A percentile compares a stretch with the other conserved stretches of the same genome.
Conservation (phyloP, 2,797 vertebrate species). For the Hoplostethus mediterraneus region DNA sequence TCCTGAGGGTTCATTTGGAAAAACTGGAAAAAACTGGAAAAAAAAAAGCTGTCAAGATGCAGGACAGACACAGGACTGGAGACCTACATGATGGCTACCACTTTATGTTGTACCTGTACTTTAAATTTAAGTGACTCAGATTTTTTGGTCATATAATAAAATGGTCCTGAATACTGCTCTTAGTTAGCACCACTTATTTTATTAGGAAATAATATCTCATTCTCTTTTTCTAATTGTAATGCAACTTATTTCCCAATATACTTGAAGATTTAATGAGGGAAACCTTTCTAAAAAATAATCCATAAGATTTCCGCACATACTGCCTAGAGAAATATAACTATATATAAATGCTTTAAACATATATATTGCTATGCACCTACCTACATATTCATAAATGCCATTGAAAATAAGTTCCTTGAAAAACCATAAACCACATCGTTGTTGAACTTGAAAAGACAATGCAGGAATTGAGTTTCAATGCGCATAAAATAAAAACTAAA, state of each 20-base stretch:
- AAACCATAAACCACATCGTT: constrained; percentile 16
- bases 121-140: neutral
- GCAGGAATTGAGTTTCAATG: neutral
- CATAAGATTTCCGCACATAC: constrained; percentile 26
- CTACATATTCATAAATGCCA: constrained; percentile 4
- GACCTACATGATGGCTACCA: neutral
- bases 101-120: neutral
- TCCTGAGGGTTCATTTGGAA: neutral
- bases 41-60: neutral
- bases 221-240: constrained; percentile 24
- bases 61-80: neutral
- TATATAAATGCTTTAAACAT: constrained; percentile 1
- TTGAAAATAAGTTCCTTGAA: constrained; percentile 10
- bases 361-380: neutral
- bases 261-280: constrained; percentile 6
- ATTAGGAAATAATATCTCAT: constrained; percentile 31
- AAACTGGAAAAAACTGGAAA: neutral
- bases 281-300: constrained; percentile 22
- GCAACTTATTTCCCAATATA: constrained; percentile 17
- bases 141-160: neutral
- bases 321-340: constrained; percentile 36
- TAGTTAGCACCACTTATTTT: constrained; percentile 46
- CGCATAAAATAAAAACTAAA: neutral
- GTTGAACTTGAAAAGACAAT: constrained; percentile 8
- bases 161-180: neutral